Evolutionary conservation across 2,888 invertebrate genomes (phyloP).

Genomic region (Cheilosia urbana): DNA sequence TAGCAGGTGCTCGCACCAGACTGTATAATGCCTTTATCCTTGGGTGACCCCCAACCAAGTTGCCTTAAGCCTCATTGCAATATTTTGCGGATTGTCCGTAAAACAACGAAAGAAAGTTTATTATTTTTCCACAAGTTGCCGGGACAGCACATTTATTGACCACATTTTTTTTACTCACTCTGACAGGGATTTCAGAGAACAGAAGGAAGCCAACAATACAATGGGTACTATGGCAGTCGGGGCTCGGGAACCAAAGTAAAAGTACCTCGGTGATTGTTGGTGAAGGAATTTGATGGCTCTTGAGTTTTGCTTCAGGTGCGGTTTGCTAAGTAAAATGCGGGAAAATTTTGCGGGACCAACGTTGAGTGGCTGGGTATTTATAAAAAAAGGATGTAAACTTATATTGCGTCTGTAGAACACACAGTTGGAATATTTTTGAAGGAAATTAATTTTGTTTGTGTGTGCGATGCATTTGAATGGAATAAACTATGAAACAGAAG

Average conservation of each 20-base stretch:
- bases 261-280: constrained; percentile 20
- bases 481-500: not conserved
- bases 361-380: constrained; percentile 7
- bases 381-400: constrained; percentile 14
- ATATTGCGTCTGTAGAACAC: constrained; percentile 3
- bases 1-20: constrained; percentile 52
- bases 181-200: constrained; percentile 7
- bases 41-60: constrained; percentile 7
- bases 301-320: constrained; percentile 36
- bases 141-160: constrained; percentile 62
- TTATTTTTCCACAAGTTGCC: constrained; percentile 59
- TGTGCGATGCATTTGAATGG: not conserved
- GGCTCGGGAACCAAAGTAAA: not conserved
- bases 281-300: constrained; percentile 57
- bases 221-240: not conserved
- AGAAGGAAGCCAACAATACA: constrained; percentile 27
- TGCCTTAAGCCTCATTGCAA: constrained; percentile 38
- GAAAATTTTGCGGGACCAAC: constrained; percentile 19
- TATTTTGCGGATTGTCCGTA: constrained; percentile 37
- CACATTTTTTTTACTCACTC: constrained; percentile 49
- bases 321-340: constrained; percentile 25
- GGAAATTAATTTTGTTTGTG: constrained; percentile 3
- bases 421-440: not conserved
- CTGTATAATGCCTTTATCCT: constrained; percentile 13
- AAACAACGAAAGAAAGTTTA: constrained; percentile 49